Evolutionary conservation across 2,888 invertebrate genomes (phyloP).

Genomic region (Rhamphomyia laevipes): DNA sequence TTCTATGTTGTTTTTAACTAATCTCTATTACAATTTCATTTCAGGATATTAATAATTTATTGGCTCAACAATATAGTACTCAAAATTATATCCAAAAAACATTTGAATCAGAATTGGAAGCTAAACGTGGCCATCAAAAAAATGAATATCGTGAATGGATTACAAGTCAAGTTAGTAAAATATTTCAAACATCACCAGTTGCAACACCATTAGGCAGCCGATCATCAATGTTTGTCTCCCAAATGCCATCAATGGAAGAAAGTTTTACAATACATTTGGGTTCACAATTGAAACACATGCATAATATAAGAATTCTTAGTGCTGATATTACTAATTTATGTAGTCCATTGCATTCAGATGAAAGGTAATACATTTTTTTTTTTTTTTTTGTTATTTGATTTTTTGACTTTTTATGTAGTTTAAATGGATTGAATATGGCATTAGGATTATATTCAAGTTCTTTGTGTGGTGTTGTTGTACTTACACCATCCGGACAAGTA

Average conservation of each 20-base stretch:
- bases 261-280: constrained; percentile 97
- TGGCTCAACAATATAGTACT: constrained; percentile 69
- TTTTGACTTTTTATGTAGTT: constrained; percentile 17
- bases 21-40: constrained; percentile 5
- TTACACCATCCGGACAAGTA: constrained; percentile 42
- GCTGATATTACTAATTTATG: constrained; percentile 75
- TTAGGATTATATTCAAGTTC: constrained; percentile 88
- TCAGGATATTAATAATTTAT: constrained; percentile 67
- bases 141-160: constrained; percentile 84
- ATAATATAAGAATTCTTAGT: constrained; percentile 87
- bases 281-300: constrained; percentile 96
- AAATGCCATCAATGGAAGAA: constrained; percentile 59
- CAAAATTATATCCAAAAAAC: constrained; percentile 75
- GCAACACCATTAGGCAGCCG: constrained; percentile 32
- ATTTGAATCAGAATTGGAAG: constrained; percentile 76
- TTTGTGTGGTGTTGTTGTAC: constrained; percentile 74
- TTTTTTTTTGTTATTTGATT: background rate
- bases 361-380: constrained; percentile 25
- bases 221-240: constrained; percentile 37
- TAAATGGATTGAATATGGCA: constrained; percentile 68
- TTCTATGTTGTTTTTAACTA: no score
- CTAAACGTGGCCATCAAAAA: constrained; percentile 72
- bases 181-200: constrained; percentile 29
- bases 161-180: constrained; percentile 38
- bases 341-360: constrained; percentile 41